These are phyloP conservation scores for Agonopterix arenella DNA, from an alignment of 2,888 invertebrate species.

Conservation along the genomic window DNA sequence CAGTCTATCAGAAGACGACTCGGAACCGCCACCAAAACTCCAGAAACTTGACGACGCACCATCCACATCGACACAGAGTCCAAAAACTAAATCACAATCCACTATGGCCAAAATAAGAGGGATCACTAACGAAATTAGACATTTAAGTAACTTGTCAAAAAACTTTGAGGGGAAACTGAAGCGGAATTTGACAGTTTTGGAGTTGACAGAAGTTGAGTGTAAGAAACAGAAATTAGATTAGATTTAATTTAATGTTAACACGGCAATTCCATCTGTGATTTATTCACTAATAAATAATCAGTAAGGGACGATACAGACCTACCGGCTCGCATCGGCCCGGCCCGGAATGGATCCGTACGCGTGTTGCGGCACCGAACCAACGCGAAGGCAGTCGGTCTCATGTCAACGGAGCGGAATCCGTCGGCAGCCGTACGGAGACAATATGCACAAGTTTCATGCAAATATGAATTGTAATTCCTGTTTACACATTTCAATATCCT, in stretches of 20 bases:
- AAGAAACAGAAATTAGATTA: conserved; percentile 48
- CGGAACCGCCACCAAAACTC: conserved; percentile 30
- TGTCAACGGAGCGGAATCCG: too few relatives aligned
- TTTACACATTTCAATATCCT: too few relatives aligned
- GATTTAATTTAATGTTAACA: background rate
- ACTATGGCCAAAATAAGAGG: conserved; percentile 37
- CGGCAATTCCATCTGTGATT: background rate
- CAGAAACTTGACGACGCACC: conserved; percentile 20
- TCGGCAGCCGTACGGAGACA: too few relatives aligned
- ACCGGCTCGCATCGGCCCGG: too few relatives aligned
- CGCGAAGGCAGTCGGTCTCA: too few relatives aligned
- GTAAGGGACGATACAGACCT: too few relatives aligned
- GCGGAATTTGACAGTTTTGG: conserved; percentile 20
- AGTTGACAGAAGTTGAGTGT: conserved; percentile 20
- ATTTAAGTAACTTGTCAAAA: conserved; percentile 36
- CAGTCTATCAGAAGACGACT: conserved; percentile 43
- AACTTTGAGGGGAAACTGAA: conserved; percentile 35
- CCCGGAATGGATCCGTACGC: too few relatives aligned
- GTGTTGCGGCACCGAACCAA: too few relatives aligned
- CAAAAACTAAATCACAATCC: conserved; percentile 24
- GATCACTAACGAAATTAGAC: conserved; percentile 48
- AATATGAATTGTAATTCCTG: too few relatives aligned
- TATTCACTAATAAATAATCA: too few relatives aligned
- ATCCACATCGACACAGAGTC: conserved; percentile 23
- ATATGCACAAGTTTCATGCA: too few relatives aligned